Evolutionary conservation across 2,888 invertebrate genomes (phyloP).

Genomic region (Strigamia maritima): DNA sequence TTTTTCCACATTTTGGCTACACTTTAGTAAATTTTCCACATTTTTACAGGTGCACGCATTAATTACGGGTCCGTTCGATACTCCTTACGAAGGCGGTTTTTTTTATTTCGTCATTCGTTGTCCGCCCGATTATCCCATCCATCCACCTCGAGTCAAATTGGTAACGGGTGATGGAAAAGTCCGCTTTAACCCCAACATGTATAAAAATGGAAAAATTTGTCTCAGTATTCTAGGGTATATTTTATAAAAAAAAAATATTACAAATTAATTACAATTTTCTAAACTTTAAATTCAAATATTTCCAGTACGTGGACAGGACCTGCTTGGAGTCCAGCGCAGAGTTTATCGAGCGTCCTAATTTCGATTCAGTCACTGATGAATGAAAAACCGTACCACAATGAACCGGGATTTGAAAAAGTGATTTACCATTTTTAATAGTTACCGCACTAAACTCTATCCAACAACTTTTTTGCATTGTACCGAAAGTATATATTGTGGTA

Average conservation of each 20-base stretch:
- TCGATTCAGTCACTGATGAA: conserved; percentile 62
- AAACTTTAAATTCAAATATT: not conserved
- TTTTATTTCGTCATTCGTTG: conserved; percentile 58
- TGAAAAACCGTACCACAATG: conserved; percentile 64
- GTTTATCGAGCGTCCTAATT: conserved; percentile 57
- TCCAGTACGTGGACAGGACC: conserved; percentile 60
- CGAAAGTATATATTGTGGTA: too few relatives aligned
- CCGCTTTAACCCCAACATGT: conserved; percentile 63
- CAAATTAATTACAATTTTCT: not conserved
- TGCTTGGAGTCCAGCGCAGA: conserved; percentile 60
- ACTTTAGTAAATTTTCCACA: too few relatives aligned
- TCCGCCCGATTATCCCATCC: conserved; percentile 59
- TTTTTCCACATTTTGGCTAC: too few relatives aligned
- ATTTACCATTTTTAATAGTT: too few relatives aligned
- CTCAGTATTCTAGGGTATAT: conserved; percentile 58
- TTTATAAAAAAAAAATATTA: not conserved
- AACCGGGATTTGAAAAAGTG: conserved; percentile 61
- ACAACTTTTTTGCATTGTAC: too few relatives aligned
- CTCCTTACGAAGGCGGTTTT: conserved; percentile 61
- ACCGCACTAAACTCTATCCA: too few relatives aligned
- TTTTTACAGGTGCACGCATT: conserved; percentile 56
- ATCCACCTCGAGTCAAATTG: conserved; percentile 60
- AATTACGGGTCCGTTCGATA: conserved; percentile 61
- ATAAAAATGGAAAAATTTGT: conserved; percentile 62
- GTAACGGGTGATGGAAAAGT: conserved; percentile 61